Conservation (phyloP, 2,797 vertebrate genomes). For the Rhinoraja longicauda region DNA sequence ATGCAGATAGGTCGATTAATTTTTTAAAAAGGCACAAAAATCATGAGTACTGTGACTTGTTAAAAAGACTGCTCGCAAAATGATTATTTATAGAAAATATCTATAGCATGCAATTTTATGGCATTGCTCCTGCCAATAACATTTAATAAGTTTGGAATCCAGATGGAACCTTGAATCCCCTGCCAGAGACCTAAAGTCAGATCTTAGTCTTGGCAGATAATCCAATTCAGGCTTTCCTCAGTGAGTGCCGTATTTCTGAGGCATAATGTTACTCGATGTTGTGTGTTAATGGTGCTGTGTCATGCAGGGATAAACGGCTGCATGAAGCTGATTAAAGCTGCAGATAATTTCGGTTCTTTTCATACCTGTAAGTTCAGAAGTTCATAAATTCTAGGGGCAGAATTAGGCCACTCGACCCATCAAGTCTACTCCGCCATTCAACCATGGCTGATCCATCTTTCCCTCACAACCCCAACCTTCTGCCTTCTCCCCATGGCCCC, state of each 20-base stretch:
- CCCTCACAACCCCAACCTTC: no score
- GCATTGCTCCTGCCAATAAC: background rate
- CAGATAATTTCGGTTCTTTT: background rate
- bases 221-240: slow-evolving; percentile 6
- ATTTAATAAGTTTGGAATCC: slow-evolving; percentile 25
- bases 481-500: no score
- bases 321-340: background rate
- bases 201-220: slow-evolving; percentile 28
- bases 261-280: background rate
- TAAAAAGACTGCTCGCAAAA: background rate
- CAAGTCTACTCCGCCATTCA: no score
- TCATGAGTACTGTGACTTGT: background rate
- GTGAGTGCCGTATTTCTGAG: slow-evolving; percentile 11
- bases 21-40: background rate
- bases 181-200: background rate
- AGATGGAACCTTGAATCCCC: background rate
- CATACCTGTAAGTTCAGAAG: no score
- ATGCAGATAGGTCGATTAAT: background rate
- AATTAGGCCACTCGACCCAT: no score
- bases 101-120: background rate
- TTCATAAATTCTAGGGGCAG: no score
- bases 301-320: background rate
- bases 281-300: background rate
- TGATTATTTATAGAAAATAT: background rate
- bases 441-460: no score